Evolutionary conservation across 2,888 invertebrate species (phyloP).

Genomic region (Meandrusa payeni): DNA sequence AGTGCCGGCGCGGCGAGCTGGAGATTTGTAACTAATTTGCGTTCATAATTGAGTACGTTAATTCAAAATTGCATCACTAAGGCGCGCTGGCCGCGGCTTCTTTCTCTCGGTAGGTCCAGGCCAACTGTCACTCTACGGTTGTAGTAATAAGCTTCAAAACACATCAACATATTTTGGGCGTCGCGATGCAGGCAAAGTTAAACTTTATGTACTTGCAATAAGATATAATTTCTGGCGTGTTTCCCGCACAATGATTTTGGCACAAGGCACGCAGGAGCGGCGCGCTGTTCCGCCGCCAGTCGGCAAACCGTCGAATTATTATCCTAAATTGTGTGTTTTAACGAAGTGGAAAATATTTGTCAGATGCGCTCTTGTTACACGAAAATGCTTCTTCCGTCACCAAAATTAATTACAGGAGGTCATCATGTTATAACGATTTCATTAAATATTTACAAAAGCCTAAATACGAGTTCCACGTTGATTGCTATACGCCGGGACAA

Average conservation of each 20-base stretch:
- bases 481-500: too few species aligned
- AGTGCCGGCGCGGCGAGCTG: too few species aligned
- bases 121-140: constrained; percentile 40
- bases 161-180: too few species aligned
- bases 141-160: constrained; percentile 45
- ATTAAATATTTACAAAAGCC: too few species aligned
- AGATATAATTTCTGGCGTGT: constrained; percentile 28
- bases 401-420: too few species aligned
- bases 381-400: too few species aligned
- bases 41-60: constrained; percentile 24
- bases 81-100: constrained; percentile 40
- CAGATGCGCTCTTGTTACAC: background rate
- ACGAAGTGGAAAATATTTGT: constrained; percentile 22
- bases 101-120: constrained; percentile 31
- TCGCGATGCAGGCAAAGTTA: constrained; percentile 26
- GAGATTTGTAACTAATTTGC: constrained; percentile 19
- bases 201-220: constrained; percentile 26
- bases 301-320: constrained; percentile 21
- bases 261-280: constrained; percentile 35
- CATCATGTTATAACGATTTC: too few species aligned
- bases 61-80: constrained; percentile 46
- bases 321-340: constrained; percentile 17
- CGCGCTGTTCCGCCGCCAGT: constrained; percentile 17
- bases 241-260: constrained; percentile 45
- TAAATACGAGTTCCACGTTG: too few species aligned